Evolutionary conservation across 30 jellyfish, hydroid and myxozoan genomes (phyloP).

Genomic region (Haliclystus octoradiatus): DNA sequence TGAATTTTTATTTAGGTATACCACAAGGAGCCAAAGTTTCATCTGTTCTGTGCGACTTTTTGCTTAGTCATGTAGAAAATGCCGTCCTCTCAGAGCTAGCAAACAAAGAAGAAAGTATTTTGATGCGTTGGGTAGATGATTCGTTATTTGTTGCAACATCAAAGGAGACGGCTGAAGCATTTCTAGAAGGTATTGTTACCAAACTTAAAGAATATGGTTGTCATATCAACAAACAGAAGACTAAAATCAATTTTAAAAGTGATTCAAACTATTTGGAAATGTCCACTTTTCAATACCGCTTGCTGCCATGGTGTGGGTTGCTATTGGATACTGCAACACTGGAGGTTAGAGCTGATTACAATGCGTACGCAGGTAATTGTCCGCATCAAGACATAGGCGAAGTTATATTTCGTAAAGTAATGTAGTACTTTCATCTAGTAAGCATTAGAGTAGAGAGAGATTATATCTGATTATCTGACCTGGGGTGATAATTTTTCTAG

Average conservation of each 20-base stretch:
- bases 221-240: constrained; percentile 26
- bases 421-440: too few species aligned
- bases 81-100: constrained; percentile 9
- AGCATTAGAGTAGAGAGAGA: too few species aligned
- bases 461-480: too few species aligned
- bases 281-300: constrained; percentile 15
- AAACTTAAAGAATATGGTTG: constrained; percentile 64
- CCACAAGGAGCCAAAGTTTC: constrained; percentile 92
- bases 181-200: constrained; percentile 13
- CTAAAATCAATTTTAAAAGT: constrained; percentile 21
- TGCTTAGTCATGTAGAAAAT: constrained; percentile 58
- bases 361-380: constrained; percentile 67
- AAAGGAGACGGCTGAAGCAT: constrained; percentile 12
- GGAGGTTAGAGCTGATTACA: constrained; percentile 49
- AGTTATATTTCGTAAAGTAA: too few species aligned
- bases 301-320: constrained; percentile 91
- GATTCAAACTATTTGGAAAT: not conserved
- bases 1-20: constrained; percentile 37
- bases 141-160: constrained; percentile 46
- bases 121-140: constrained; percentile 94
- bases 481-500: too few species aligned
- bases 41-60: constrained; percentile 37
- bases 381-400: too few species aligned
- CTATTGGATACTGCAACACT: constrained; percentile 37
- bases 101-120: constrained; percentile 19